Evolutionary conservation across 2,797 vertebrate genomes (phyloP).

Genomic region (Siniperca scherzeri): DNA sequence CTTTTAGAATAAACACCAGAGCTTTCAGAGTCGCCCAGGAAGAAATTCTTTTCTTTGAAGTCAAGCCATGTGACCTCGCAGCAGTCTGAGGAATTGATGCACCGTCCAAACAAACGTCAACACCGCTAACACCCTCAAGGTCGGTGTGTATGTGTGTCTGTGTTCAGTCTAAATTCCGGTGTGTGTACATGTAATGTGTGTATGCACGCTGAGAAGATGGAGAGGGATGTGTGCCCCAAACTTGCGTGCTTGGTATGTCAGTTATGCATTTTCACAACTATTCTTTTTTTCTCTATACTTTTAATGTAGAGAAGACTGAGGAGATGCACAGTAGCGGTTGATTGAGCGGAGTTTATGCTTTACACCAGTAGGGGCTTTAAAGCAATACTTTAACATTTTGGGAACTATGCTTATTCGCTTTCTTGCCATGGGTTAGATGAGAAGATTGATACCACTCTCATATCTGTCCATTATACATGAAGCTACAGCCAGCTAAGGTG

Average conservation of each 20-base stretch:
- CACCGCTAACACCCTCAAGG: constrained; percentile 79
- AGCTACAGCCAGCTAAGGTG: not conserved
- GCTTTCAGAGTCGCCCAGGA: constrained; percentile 74
- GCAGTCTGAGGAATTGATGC: constrained; percentile 77
- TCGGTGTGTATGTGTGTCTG: constrained; percentile 33
- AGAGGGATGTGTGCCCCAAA: constrained; percentile 5
- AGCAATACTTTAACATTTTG: not conserved
- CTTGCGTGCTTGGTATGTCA: not conserved
- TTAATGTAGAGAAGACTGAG: not conserved
- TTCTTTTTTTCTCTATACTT: not conserved
- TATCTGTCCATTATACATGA: not conserved
- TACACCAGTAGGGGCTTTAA: not conserved
- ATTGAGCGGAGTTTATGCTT: not conserved
- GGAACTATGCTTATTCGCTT: not conserved
- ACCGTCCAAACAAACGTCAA: constrained; percentile 78
- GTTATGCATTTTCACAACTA: not conserved
- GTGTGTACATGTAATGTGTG: not conserved
- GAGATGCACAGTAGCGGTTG: not conserved
- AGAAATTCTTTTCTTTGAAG: constrained; percentile 79
- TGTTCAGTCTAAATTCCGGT: constrained; percentile 29
- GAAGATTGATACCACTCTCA: not conserved
- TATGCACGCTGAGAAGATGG: not conserved
- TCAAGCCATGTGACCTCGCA: constrained; percentile 74
- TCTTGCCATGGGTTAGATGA: not conserved
- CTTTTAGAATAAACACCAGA: constrained; percentile 72